Conservation (phyloP, 1,140 invertebrate species). For the Acromyrmex heyeri region DNA sequence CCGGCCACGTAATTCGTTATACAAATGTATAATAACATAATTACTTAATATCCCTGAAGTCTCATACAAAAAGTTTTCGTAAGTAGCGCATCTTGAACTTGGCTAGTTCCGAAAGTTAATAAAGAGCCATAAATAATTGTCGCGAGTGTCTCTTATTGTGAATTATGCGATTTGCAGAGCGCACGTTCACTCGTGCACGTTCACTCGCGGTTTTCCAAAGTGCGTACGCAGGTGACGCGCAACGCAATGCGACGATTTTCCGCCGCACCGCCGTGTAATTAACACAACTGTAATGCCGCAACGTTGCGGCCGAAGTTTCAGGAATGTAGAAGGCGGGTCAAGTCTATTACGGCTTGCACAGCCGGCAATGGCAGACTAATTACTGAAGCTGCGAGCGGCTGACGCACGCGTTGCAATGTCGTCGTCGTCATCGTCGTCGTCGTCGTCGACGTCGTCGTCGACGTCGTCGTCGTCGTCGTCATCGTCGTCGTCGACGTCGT, state of each 20-base stretch:
- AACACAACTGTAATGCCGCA: slow-evolving; percentile 56
- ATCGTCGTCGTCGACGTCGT: not conserved
- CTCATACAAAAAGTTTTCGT: slow-evolving; percentile 8
- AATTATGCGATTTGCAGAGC: not conserved
- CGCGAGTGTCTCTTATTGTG: not conserved
- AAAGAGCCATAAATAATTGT: slow-evolving; percentile 41
- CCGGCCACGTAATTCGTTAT: not conserved
- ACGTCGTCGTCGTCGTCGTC: slow-evolving; percentile 2
- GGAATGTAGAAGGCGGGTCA: slow-evolving; percentile 61
- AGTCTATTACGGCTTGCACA: slow-evolving; percentile 54
- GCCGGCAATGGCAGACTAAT: slow-evolving; percentile 61
- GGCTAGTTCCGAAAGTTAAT: not conserved
- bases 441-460: slow-evolving; percentile 8
- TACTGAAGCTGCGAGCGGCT: slow-evolving; percentile 41
- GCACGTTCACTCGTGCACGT: not conserved
- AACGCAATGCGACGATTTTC: slow-evolving; percentile 50
- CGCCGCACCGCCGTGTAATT: slow-evolving; percentile 38
- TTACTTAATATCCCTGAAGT: not conserved
- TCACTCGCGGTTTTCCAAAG: slow-evolving; percentile 13
- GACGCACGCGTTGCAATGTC: slow-evolving; percentile 34
- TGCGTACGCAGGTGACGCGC: slow-evolving; percentile 54
- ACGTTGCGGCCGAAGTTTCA: slow-evolving; percentile 58
- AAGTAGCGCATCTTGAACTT: not conserved
- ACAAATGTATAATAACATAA: not conserved
- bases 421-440: not conserved